phyloP scores from a whole-genome alignment of 2,888 invertebrate species.

The Habrosyne pyritoides region DNA sequence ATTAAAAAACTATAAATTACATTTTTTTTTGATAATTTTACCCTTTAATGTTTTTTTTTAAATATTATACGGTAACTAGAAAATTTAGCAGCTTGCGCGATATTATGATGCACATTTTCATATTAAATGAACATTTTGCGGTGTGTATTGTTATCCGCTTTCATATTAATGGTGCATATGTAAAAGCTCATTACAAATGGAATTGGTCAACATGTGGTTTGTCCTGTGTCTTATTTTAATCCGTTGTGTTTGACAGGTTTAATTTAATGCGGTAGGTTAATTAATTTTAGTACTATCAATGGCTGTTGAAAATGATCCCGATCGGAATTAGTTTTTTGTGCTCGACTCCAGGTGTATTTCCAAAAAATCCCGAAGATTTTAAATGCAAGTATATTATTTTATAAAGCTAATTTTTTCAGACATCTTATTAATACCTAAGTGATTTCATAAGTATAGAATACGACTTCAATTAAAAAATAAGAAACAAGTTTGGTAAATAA shows the following conservation, averaged over 20 bases:
- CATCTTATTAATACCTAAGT: too few relatives aligned
- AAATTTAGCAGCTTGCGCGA: neutral
- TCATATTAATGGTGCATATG: constrained; percentile 44
- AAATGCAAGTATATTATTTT: too few relatives aligned
- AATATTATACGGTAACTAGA: too few relatives aligned
- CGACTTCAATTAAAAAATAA: too few relatives aligned
- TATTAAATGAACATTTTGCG: constrained; percentile 42
- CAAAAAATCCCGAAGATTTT: too few relatives aligned
- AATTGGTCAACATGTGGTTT: constrained; percentile 47
- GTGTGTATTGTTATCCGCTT: constrained; percentile 42
- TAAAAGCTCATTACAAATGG: constrained; percentile 60
- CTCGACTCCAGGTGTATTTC: too few relatives aligned
- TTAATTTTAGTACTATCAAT: constrained; percentile 17
- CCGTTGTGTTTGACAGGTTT: constrained; percentile 48
- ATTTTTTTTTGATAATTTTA: too few relatives aligned
- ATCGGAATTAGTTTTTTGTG: neutral
- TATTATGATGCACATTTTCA: constrained; percentile 24
- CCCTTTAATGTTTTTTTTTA: too few relatives aligned
- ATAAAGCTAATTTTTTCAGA: too few relatives aligned
- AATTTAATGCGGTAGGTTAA: constrained; percentile 43
- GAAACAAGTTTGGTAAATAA: too few relatives aligned
- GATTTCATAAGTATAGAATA: too few relatives aligned
- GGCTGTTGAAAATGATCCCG: neutral
- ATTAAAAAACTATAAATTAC: too few relatives aligned
- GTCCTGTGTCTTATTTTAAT: constrained; percentile 50